Conservation (phyloP, 2,888 invertebrate genomes). For the Barypeithes pellucidus region DNA sequence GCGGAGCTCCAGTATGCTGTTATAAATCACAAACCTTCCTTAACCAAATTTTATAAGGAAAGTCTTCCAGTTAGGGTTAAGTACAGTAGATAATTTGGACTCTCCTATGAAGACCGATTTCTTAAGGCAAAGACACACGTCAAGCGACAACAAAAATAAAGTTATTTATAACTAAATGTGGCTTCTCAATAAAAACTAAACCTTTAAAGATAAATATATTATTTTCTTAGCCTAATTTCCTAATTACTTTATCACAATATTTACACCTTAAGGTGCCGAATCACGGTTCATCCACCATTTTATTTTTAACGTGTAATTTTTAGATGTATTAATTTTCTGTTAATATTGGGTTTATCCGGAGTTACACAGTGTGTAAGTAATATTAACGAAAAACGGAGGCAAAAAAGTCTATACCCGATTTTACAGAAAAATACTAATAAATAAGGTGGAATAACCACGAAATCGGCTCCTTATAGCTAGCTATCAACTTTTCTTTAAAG, state of each 20-base stretch:
- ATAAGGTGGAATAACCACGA: background rate
- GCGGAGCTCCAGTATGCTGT: too few relatives aligned
- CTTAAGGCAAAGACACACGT: too few relatives aligned
- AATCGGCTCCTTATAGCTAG: background rate
- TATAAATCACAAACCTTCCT: too few relatives aligned
- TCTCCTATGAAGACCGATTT: too few relatives aligned
- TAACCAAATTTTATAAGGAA: too few relatives aligned
- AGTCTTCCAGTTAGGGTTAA: too few relatives aligned
- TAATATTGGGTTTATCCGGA: background rate
- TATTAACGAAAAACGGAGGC: too few relatives aligned
- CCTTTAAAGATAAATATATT: conserved; percentile 22
- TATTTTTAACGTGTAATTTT: too few relatives aligned
- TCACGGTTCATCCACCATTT: background rate
- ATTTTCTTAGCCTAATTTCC: conserved; percentile 8
- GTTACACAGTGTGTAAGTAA: too few relatives aligned
- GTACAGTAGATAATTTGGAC: too few relatives aligned
- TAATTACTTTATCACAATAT: conserved; percentile 36
- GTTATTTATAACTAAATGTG: conserved; percentile 10
- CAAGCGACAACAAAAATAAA: background rate
- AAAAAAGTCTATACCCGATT: background rate
- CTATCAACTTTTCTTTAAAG: conserved; percentile 14
- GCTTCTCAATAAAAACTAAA: conserved; percentile 17
- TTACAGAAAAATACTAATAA: background rate
- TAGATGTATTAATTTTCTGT: background rate
- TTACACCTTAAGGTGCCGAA: conserved; percentile 32